Evolutionary conservation across 1,140 invertebrate genomes (phyloP).

Genomic region (Odontomachus brunneus): DNA sequence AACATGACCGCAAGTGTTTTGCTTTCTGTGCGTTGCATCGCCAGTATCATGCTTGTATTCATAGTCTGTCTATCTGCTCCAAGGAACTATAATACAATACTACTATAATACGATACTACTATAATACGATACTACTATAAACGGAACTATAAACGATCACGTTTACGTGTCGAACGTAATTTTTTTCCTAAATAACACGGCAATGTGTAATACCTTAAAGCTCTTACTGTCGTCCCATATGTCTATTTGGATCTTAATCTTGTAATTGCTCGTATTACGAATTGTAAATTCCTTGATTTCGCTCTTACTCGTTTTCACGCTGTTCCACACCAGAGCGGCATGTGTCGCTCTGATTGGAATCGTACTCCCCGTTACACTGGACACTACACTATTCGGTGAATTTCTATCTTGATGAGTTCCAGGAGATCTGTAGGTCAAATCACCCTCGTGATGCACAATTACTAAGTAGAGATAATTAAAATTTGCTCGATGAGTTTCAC

Average conservation of each 20-base stretch:
- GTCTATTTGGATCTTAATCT: slow-evolving; percentile 83
- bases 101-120: too few relatives aligned
- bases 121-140: too few relatives aligned
- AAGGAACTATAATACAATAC: slow-evolving; percentile 77
- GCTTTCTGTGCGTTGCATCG: slow-evolving; percentile 84
- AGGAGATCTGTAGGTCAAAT: slow-evolving; percentile 48
- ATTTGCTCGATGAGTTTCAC: too few relatives aligned
- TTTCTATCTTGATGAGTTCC: slow-evolving; percentile 76
- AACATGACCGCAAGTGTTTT: slow-evolving; percentile 83
- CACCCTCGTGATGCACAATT: background rate
- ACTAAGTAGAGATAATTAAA: too few relatives aligned
- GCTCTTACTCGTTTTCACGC: slow-evolving; percentile 83
- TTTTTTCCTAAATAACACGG: background rate
- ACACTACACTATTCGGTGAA: slow-evolving; percentile 81
- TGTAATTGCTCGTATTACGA: slow-evolving; percentile 84
- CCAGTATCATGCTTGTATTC: slow-evolving; percentile 74
- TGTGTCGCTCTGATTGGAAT: slow-evolving; percentile 85
- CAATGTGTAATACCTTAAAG: slow-evolving; percentile 77
- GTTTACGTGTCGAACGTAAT: background rate
- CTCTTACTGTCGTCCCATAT: slow-evolving; percentile 80
- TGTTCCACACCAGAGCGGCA: slow-evolving; percentile 85
- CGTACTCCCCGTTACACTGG: slow-evolving; percentile 75
- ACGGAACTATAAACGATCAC: too few relatives aligned
- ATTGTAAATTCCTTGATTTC: slow-evolving; percentile 85
- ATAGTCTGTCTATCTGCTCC: slow-evolving; percentile 79